These are phyloP conservation scores for Patiria miniata DNA, from an alignment of 35 echinoderm and acorn worm species.

Conservation along the genomic window DNA sequence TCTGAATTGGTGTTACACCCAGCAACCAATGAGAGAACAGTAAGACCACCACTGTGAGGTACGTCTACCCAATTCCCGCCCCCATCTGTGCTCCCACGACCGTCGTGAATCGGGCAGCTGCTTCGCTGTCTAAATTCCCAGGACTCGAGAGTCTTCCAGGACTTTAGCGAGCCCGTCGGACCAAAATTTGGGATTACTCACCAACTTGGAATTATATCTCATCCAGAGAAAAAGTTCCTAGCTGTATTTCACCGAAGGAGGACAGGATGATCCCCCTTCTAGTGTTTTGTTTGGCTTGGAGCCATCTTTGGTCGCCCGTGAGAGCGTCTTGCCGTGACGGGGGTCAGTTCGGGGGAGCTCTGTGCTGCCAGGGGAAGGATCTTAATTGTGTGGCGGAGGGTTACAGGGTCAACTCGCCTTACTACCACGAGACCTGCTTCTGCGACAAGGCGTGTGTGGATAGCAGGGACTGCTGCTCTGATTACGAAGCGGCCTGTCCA, in stretches of 20 bases:
- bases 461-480: constrained; percentile 72
- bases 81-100: neutral
- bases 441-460: constrained; percentile 70
- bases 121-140: neutral
- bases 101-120: neutral
- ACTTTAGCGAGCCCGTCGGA: too few relatives aligned
- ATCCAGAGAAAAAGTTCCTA: neutral
- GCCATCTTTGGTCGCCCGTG: neutral
- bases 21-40: constrained; percentile 8
- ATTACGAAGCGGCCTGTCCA: constrained; percentile 69
- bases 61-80: neutral
- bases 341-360: constrained; percentile 49
- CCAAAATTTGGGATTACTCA: too few relatives aligned
- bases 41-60: neutral
- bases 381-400: constrained; percentile 61
- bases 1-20: neutral
- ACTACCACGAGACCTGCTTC: constrained; percentile 52
- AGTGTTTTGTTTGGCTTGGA: neutral
- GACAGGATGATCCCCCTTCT: neutral
- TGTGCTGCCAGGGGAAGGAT: constrained; percentile 76
- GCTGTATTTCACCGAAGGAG: neutral
- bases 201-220: neutral
- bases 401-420: constrained; percentile 21
- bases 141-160: neutral
- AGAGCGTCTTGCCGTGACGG: constrained; percentile 33